Evolutionary conservation across 2,113 vertebrate genomes (phyloP).

Genomic region (Trematomus loennbergii): DNA sequence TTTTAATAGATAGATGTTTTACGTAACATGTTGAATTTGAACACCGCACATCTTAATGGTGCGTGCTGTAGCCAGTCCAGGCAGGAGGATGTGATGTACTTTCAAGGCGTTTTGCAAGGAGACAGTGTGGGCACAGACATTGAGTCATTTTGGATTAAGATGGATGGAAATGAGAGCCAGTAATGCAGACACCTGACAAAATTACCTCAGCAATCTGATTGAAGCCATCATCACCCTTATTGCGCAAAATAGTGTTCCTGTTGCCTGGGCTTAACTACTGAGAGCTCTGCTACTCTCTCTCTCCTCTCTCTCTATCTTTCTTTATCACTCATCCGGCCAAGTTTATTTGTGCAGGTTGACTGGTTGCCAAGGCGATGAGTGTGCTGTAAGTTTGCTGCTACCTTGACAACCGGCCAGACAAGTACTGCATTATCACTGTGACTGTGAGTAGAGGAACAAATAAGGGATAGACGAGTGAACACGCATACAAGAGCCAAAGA

Average conservation of each 20-base stretch:
- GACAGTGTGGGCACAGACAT: constrained; percentile 40
- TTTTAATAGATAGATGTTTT: not conserved
- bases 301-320: constrained; percentile 17
- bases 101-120: constrained; percentile 28
- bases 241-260: constrained; percentile 14
- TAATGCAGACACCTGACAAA: constrained; percentile 37
- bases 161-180: constrained; percentile 36
- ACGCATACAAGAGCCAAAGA: not conserved
- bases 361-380: constrained; percentile 77
- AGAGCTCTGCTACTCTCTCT: constrained; percentile 13
- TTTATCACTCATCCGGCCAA: constrained; percentile 40
- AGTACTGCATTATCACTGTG: constrained; percentile 49
- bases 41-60: not conserved
- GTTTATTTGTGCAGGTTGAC: constrained; percentile 68
- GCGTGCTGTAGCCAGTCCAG: constrained; percentile 29
- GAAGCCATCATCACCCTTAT: constrained; percentile 45
- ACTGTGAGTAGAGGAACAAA: constrained; percentile 66
- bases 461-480: constrained; percentile 14
- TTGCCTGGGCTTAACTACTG: constrained; percentile 21
- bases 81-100: constrained; percentile 20
- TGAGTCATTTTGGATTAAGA: constrained; percentile 59
- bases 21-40: constrained; percentile 5
- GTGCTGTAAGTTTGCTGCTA: constrained; percentile 68
- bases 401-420: constrained; percentile 74
- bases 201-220: constrained; percentile 36